Evolutionary conservation across 1,140 invertebrate genomes (phyloP).

Genomic region (Samia ricini): DNA sequence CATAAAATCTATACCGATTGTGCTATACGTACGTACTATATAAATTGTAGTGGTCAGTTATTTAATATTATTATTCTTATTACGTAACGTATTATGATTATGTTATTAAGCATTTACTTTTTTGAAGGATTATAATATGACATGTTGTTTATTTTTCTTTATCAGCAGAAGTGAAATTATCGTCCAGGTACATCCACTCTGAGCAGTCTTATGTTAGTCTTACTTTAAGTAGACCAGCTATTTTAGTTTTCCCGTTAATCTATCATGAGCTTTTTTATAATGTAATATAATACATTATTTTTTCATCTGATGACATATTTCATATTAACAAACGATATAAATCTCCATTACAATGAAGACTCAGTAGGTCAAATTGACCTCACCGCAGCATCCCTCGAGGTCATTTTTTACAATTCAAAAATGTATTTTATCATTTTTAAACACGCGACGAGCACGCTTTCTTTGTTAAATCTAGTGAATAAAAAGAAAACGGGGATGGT

Average conservation of each 20-base stretch:
- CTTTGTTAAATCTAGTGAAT: slow-evolving; percentile 2
- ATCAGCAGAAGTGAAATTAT: too few relatives aligned
- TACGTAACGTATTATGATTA: too few relatives aligned
- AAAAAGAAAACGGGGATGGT: slow-evolving; percentile 6
- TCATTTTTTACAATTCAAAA: slow-evolving; percentile 9
- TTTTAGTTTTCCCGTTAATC: too few relatives aligned
- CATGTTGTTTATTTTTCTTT: too few relatives aligned
- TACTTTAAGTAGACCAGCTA: too few relatives aligned
- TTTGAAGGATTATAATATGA: too few relatives aligned
- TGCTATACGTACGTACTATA: neutral
- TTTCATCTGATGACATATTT: neutral
- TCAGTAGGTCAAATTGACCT: slow-evolving; percentile 17
- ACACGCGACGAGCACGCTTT: slow-evolving; percentile 20
- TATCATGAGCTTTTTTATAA: too few relatives aligned
- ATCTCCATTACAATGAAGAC: slow-evolving; percentile 17
- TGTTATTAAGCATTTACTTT: too few relatives aligned
- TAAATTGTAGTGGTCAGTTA: slow-evolving; percentile 8
- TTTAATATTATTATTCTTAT: too few relatives aligned
- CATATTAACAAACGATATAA: slow-evolving; percentile 15
- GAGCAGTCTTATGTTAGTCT: too few relatives aligned
- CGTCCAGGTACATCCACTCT: too few relatives aligned
- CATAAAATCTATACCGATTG: slow-evolving; percentile 25
- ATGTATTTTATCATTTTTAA: slow-evolving; percentile 3
- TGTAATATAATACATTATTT: neutral
- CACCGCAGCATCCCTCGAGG: slow-evolving; percentile 20